phyloP scores from a whole-genome alignment of 2,113 vertebrate species.

The Rhinoderma darwinii region DNA sequence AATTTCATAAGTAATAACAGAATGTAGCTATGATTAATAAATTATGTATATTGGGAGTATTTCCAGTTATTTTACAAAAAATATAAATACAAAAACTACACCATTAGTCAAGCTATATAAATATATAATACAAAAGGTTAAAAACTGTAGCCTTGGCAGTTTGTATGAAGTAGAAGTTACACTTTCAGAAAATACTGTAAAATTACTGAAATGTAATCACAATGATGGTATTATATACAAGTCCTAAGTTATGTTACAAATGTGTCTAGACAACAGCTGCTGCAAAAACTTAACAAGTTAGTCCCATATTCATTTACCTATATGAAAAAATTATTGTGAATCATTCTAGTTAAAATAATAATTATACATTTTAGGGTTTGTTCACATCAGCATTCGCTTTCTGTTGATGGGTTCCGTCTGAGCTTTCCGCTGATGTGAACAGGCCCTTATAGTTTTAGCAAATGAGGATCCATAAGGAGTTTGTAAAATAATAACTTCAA shows the following conservation, averaged over 20 bases:
- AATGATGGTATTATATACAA: slow-evolving; percentile 33
- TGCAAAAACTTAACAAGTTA: background rate
- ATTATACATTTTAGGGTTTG: too few relatives aligned
- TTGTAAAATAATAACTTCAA: too few relatives aligned
- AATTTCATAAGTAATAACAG: too few relatives aligned
- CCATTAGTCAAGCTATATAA: background rate
- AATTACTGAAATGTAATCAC: slow-evolving; percentile 7
- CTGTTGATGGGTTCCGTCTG: too few relatives aligned
- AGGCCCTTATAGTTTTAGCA: background rate
- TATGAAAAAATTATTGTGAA: background rate
- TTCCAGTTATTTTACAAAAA: background rate
- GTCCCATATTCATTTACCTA: background rate
- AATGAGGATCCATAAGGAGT: background rate
- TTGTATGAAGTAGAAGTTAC: background rate
- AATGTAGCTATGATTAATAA: background rate
- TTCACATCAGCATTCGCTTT: too few relatives aligned
- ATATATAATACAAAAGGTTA: background rate
- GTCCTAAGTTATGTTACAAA: slow-evolving; percentile 20
- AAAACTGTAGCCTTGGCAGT: background rate
- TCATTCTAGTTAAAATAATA: background rate
- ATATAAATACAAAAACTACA: background rate
- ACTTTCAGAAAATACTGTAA: background rate
- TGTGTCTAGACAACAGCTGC: slow-evolving; percentile 34
- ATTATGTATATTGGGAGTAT: background rate
- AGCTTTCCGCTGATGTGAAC: too few relatives aligned